Evolutionary conservation across 2,113 vertebrate genomes (phyloP), one percentile per base, ranked within the genome.

Genomic region (Phocoena sinus): DNA sequence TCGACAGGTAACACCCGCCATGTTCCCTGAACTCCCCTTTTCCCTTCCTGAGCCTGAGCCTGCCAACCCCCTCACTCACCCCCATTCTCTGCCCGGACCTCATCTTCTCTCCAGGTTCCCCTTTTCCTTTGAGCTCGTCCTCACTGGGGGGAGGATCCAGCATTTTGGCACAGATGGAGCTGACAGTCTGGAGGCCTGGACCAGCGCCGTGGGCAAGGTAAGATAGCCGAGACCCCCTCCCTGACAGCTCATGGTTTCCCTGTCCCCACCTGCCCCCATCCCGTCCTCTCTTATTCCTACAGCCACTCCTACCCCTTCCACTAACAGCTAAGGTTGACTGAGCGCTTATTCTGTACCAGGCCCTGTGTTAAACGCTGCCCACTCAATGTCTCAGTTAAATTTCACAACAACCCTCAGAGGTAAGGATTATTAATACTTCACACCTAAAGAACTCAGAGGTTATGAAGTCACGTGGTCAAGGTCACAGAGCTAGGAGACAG

Each of bases 101-200:
- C 1, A 6, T 85, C 18, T 14, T 77, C 58, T 80, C 71, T 81
- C 91, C 97, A 99, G 99, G 98, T 99, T 99, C 85, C 99, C 98
- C 15, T 99, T 99, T 98, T 99, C 99, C 65, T 99, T 99, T 0
- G 99, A 99, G 97, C 98, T 99, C 90, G 99, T 99, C 97, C 96
- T 99, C 65, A 98, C 97, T 0, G 99, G 99, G 6, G 99, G 99
- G 28, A 99, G 99, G 96, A 98, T 99, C n/a, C 98, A 99, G 95
- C 99, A 99, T 96, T 99, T 99, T 97, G 99, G 99, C 47, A 89
- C 99, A 0, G 99, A 99, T 6, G 99, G 99, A 9, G 98, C 99
- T 0, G 99, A 99, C 28, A 98, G 91, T 0, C 98, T 99, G 95
- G 99, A 99, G 97, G 98, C 98, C 93, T 99, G 99, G 99, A 99